Evolutionary conservation across 64 coral and sea anemone species (phyloP), one percentile per base, ranked within the genome.

Genomic region (Stichodactyla mertensii): DNA sequence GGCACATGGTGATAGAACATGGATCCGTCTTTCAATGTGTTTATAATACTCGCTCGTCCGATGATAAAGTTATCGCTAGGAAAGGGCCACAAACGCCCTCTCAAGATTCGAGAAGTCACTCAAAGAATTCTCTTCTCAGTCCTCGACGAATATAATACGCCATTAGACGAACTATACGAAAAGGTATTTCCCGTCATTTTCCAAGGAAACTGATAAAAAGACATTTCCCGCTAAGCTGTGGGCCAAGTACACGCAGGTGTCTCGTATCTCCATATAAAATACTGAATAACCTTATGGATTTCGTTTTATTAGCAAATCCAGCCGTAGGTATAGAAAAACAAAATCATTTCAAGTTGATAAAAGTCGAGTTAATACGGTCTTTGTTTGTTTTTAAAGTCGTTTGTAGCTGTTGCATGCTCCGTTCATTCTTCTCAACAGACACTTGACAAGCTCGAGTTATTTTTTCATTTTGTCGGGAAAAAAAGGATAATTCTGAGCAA

Each of bases 111-210:
- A 81, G 53, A 81, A 81, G 78, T 81, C 78, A 81, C 78, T 81
- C 78, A 55, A 53, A 51, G 78, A 81, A 81, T 81, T 52, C 78
- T 81, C 69, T 74, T 31, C 69, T 26, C 24, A 74, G 24, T 11
- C 69, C 78, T 81, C 51, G 78, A 28, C 78, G 78, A 81, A 74
- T 81, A 81, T 81, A 52, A 81, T 81, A 54, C 36, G 16, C 78
- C 51, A 81, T 53, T 52, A 81, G 51, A 20, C 24, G n/a, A 11
- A 10, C 51, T 20, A 81, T 52, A 81, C 16, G 53, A 81, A 55
- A 55, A 53, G 78, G 78, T 54, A 81, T 81, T 81, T 81, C 78
- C 78, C 78, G 78, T 81, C 36, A 55, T 55, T 81, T 81, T 81
- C 36, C 78, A 19, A 55, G 78, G 78, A 81, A 81, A 81, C 53